Evolutionary conservation across 2,888 invertebrate species (phyloP).

Genomic region (Strigamia maritima): DNA sequence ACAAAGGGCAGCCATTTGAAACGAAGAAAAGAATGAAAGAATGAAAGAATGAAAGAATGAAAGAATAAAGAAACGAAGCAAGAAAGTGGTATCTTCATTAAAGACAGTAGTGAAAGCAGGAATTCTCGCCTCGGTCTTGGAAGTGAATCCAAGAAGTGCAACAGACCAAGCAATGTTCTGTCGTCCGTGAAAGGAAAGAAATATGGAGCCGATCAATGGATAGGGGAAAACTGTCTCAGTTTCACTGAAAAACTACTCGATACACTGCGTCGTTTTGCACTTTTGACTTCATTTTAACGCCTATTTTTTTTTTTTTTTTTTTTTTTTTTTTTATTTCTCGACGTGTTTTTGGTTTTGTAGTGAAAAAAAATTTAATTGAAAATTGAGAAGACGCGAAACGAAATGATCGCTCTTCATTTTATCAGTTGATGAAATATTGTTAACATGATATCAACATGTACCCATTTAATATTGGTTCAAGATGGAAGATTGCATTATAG

Average conservation of each 20-base stretch:
- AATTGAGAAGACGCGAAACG: not conserved
- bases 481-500: constrained; percentile 19
- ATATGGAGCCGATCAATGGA: constrained; percentile 13
- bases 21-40: not conserved
- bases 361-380: not conserved
- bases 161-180: constrained; percentile 21
- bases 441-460: not conserved
- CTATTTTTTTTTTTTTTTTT: not conserved
- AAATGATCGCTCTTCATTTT: not conserved
- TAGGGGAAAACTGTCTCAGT: not conserved
- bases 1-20: constrained; percentile 1
- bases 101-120: constrained; percentile 21
- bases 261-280: not conserved
- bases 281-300: not conserved
- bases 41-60: too few relatives aligned
- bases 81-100: constrained; percentile 24
- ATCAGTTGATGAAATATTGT: not conserved
- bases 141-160: constrained; percentile 6
- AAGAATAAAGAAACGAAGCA: constrained; percentile 12
- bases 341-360: not conserved
- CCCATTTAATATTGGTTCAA: not conserved
- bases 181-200: constrained; percentile 22
- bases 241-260: not conserved
- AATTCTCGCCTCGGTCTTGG: constrained; percentile 9
- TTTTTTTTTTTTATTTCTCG: not conserved